These are phyloP conservation scores for Corella eumyota DNA, from an alignment of 23 tunicate genomes.

Conservation along the genomic window DNA sequence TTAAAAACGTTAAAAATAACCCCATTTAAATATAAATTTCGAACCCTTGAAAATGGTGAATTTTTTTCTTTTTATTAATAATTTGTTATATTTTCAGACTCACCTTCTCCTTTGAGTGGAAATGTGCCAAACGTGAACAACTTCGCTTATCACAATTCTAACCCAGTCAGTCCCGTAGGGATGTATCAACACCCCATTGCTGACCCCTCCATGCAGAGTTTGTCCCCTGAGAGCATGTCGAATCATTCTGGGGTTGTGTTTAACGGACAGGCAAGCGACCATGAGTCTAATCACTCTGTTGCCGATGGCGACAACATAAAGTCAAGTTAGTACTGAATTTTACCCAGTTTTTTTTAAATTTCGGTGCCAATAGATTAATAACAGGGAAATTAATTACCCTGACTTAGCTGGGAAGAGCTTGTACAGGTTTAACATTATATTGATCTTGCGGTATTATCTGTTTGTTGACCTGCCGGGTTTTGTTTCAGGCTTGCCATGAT, in stretches of 20 bases:
- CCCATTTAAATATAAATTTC: too few relatives aligned
- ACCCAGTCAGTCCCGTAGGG: constrained; percentile 7
- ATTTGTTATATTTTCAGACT: background rate
- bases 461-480: too few relatives aligned
- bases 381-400: too few relatives aligned
- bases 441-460: too few relatives aligned
- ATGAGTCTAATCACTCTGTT: constrained; percentile 8
- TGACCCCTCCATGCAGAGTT: constrained; percentile 5
- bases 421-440: too few relatives aligned
- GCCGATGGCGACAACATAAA: constrained; percentile 2
- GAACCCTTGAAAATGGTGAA: background rate
- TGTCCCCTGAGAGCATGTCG: constrained; percentile 12
- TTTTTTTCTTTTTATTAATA: background rate
- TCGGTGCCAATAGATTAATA: too few relatives aligned
- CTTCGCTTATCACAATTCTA: background rate
- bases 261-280: constrained; percentile 15
- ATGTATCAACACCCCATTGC: constrained; percentile 1
- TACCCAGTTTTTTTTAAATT: too few relatives aligned
- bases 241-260: constrained; percentile 5
- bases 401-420: too few relatives aligned
- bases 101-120: constrained; percentile 4
- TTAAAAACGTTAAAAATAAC: too few relatives aligned
- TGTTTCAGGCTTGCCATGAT: too few relatives aligned
- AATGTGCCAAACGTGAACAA: background rate
- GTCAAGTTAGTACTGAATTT: constrained; percentile 3